Conservation (phyloP, 1,140 invertebrate species). For the Lepidurus packardi region DNA sequence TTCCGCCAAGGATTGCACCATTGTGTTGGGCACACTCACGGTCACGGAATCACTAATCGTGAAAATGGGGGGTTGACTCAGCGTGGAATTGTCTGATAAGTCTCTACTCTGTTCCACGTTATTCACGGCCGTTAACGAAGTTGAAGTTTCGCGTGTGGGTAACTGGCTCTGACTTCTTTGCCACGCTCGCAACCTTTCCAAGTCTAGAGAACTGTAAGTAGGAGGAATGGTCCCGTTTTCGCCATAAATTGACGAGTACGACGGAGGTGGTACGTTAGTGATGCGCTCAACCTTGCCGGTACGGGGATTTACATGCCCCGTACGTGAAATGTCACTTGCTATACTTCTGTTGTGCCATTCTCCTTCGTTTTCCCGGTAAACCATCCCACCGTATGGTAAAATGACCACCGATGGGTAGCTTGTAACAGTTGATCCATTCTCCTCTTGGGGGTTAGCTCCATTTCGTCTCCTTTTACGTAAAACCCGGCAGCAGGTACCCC, state of each 20-base stretch:
- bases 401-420: constrained; percentile 48
- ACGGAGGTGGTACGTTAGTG: constrained; percentile 43
- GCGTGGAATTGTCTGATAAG: neutral
- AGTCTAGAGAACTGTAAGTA: constrained; percentile 32
- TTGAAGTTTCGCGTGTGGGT: neutral
- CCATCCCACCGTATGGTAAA: constrained; percentile 53
- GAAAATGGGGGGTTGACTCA: neutral
- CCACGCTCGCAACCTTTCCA: constrained; percentile 16
- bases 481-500: constrained; percentile 52
- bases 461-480: constrained; percentile 49
- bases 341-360: constrained; percentile 50
- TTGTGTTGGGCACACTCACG: neutral
- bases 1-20: too few relatives aligned
- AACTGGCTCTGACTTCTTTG: constrained; percentile 10
- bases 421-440: constrained; percentile 41
- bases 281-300: constrained; percentile 41
- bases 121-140: neutral
- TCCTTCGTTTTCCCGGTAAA: constrained; percentile 52
- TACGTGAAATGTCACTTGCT: constrained; percentile 48
- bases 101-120: neutral
- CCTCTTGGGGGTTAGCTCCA: constrained; percentile 35
- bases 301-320: constrained; percentile 51
- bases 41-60: neutral
- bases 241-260: constrained; percentile 48
- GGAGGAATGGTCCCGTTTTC: constrained; percentile 39